phyloP scores from a whole-genome alignment of 2,797 vertebrate genomes.

The Epinephelus coioides region DNA sequence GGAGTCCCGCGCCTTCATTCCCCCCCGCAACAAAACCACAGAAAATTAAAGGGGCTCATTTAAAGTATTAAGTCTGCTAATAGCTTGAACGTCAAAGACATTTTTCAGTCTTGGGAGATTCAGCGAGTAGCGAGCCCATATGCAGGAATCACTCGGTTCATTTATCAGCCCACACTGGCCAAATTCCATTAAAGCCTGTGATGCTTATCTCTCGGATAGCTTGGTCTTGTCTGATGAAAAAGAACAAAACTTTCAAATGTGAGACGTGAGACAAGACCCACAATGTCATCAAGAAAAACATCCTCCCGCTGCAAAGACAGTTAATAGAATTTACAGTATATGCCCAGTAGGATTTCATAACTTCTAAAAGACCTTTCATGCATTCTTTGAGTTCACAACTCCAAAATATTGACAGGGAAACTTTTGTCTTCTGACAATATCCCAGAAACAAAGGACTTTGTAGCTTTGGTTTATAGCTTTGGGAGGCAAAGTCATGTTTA shows the following conservation, averaged over 20 bases:
- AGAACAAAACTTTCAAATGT: slow-evolving; percentile 39
- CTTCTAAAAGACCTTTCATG: slow-evolving; percentile 24
- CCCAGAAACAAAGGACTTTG: slow-evolving; percentile 1
- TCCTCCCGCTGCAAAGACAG: background rate
- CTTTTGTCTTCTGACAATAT: slow-evolving; percentile 25
- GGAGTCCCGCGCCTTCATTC: background rate
- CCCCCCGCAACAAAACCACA: slow-evolving; percentile 12
- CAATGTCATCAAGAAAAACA: slow-evolving; percentile 53
- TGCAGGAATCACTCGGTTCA: slow-evolving; percentile 43
- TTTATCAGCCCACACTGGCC: slow-evolving; percentile 52
- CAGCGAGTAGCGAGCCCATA: background rate
- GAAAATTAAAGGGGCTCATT: slow-evolving; percentile 45
- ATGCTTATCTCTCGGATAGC: slow-evolving; percentile 25
- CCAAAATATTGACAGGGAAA: background rate
- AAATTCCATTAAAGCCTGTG: slow-evolving; percentile 43
- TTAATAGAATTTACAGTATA: slow-evolving; percentile 28
- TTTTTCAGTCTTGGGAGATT: slow-evolving; percentile 32
- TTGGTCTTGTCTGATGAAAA: slow-evolving; percentile 36
- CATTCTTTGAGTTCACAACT: slow-evolving; percentile 29
- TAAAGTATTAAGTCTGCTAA: slow-evolving; percentile 51
- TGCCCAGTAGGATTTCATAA: slow-evolving; percentile 3
- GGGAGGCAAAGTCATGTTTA: slow-evolving; percentile 16
- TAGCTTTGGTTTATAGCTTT: slow-evolving; percentile 19
- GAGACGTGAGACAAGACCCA: slow-evolving; percentile 20
- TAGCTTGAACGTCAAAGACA: slow-evolving; percentile 21